These are phyloP conservation scores for Opisthograptis luteolata DNA, from an alignment of 2,888 invertebrate genomes.

Conservation along the genomic window DNA sequence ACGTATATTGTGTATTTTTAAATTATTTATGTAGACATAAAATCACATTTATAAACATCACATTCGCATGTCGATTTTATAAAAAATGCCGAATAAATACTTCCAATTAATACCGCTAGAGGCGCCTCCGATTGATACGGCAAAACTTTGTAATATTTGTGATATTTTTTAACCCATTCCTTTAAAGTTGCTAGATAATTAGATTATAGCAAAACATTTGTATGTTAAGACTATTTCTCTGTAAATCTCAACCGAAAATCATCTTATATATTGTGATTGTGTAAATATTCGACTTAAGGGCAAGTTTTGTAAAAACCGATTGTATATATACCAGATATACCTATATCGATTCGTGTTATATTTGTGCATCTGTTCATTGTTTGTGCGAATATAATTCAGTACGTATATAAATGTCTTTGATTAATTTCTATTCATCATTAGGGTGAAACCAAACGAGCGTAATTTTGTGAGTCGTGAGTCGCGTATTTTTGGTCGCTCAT, in stretches of 20 bases:
- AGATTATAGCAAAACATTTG: neutral
- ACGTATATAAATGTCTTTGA: constrained; percentile 30
- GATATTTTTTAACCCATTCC: neutral
- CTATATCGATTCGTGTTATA: constrained; percentile 45
- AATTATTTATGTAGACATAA: too few relatives aligned
- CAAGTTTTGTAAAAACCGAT: constrained; percentile 60
- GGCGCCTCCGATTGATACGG: too few relatives aligned
- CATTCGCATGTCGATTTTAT: too few relatives aligned
- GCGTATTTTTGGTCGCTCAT: too few relatives aligned
- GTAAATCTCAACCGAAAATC: constrained; percentile 33
- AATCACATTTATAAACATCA: too few relatives aligned
- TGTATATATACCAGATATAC: constrained; percentile 42
- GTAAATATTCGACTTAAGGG: constrained; percentile 58
- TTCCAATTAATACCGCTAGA: too few relatives aligned
- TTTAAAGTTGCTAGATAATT: neutral
- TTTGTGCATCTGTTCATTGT: constrained; percentile 70
- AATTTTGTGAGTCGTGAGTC: neutral
- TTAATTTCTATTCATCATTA: too few relatives aligned
- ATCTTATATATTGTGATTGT: constrained; percentile 51
- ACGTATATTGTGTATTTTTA: too few relatives aligned
- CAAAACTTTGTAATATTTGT: too few relatives aligned
- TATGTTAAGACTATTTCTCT: constrained; percentile 24
- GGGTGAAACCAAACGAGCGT: too few relatives aligned
- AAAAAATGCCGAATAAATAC: too few relatives aligned
- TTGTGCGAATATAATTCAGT: constrained; percentile 74